Percentiles rank a stretch among this genome's conserved stretches.
phyloP scores from a whole-genome alignment of 2,113 vertebrate genomes.

The Axis porcinus region DNA sequence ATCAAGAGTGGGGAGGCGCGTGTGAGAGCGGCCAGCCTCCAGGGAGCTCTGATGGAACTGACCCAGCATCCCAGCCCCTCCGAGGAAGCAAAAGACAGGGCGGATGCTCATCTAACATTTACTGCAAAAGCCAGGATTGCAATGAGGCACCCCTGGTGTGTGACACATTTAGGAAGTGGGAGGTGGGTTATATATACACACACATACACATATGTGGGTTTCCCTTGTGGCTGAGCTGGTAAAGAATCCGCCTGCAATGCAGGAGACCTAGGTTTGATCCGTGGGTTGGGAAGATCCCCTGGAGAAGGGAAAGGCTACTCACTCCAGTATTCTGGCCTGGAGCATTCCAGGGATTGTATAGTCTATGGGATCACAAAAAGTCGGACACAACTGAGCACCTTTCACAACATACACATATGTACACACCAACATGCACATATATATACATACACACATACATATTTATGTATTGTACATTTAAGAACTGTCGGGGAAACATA shows the following conservation, averaged over 20 bases:
- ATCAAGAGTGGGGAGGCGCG: rapidly evolving
- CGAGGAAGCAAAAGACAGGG: neutral
- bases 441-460: rapidly evolving
- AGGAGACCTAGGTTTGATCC: neutral
- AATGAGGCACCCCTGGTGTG: neutral
- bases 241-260: neutral
- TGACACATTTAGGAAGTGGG: neutral
- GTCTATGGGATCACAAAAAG: neutral
- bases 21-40: rapidly evolving
- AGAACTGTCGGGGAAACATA: neutral
- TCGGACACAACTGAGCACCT: rapidly evolving
- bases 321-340: neutral
- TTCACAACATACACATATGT: neutral
- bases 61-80: neutral
- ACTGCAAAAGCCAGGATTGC: neutral
- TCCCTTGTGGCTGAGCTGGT: neutral
- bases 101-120: neutral
- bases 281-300: neutral
- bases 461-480: neutral
- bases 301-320: neutral
- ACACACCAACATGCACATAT: neutral
- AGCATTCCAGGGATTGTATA: neutral
- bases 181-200: neutral
- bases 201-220: neutral
- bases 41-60: neutral